Base-by-base conservation (phyloP, 2,888 invertebrate species). In the Sclerodermus sp. region DNA sequence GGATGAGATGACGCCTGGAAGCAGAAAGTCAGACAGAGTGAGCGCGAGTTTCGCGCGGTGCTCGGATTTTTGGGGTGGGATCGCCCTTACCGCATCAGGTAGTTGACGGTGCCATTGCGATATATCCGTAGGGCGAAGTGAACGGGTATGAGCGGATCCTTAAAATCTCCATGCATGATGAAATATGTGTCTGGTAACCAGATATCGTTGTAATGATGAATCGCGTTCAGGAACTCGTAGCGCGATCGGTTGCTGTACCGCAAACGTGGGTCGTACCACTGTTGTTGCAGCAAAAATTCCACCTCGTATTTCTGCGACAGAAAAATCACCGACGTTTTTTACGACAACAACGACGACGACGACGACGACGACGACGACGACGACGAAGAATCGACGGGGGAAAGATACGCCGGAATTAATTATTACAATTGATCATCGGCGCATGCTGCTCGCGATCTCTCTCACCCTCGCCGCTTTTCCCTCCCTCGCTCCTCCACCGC, bases 151-250 rank as follows among this genome's bases (percentile, higher is more conserved):
- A 93, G 87, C 61, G 93, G 93, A 80, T 93, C 91, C 84, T 94
- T 93, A 81, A 94, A 95, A 81, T 95, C 94, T 59, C 95, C 95
- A 81, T 95, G 94, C 90, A 94, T 94, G 79, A 94, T 93, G 82
- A 95, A 95, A 80, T 94, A 94, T 51, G 93, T 94, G 82, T 95
- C 95, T 57, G 95, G 94, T 71, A 93, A 84, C 94, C 93, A 94
- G 77, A 94, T 90, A 75, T 91, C 88, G 77, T 91, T 88, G 83
- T 93, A 90, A 79, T 95, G 94, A 79, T 93, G 93, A 73, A 95
- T 90, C 62, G 93, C 95, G 81, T 95, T 95, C 70, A 95, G 83
- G 80, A 87, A 93, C 73, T 90, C 90, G 83, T 90, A 91, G 73
- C 87, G 86, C 66, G 91, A 91, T 79, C 89, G 89, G 81, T 93